These are phyloP conservation scores for Tetramorium parvispinum DNA, from an alignment of 1,140 invertebrate genomes.

Conservation along the genomic window DNA sequence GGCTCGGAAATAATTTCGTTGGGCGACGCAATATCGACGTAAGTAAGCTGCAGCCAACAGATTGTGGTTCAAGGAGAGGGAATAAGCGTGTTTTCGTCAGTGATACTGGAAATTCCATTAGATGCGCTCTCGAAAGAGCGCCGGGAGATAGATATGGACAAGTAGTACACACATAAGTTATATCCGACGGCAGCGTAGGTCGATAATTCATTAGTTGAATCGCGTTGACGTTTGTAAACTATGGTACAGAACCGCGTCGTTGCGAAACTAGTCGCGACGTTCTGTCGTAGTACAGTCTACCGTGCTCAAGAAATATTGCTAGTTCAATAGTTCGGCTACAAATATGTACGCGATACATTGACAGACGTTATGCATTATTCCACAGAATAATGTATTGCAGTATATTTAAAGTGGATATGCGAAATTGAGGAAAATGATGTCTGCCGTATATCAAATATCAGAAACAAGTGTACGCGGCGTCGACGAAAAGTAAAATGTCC, in stretches of 20 bases:
- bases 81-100: neutral
- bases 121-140: constrained; percentile 48
- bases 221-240: constrained; percentile 38
- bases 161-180: constrained; percentile 50
- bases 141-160: neutral
- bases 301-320: constrained; percentile 44
- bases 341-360: constrained; percentile 27
- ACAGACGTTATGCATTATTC: constrained; percentile 17
- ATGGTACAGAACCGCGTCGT: constrained; percentile 5
- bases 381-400: neutral
- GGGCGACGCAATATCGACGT: neutral
- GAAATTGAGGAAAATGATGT: neutral
- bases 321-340: constrained; percentile 25
- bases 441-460: neutral
- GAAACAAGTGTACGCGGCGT: neutral
- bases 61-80: constrained; percentile 2
- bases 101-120: constrained; percentile 60
- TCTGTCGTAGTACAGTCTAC: neutral
- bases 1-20: neutral
- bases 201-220: constrained; percentile 66
- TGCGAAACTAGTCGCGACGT: neutral
- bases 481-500: neutral
- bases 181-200: constrained; percentile 9
- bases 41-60: constrained; percentile 20
- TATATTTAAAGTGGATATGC: neutral